Evolutionary conservation across 1,140 invertebrate genomes (phyloP).

Genomic region (Oreohelix idahoensis): DNA sequence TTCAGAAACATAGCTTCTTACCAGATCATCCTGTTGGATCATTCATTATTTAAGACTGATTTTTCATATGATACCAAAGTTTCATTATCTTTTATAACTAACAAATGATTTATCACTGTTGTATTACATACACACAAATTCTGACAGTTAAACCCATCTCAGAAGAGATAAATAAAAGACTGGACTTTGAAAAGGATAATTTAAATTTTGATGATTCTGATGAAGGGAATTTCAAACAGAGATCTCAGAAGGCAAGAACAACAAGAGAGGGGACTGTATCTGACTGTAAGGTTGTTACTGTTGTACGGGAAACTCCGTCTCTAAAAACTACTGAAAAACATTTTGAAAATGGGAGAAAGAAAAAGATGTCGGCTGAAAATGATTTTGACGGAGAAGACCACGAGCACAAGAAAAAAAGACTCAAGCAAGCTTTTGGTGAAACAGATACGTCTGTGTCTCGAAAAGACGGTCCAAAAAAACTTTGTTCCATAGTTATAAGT

Average conservation of each 20-base stretch:
- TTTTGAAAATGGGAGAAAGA: background rate
- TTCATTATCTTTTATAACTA: background rate
- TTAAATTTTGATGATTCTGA: constrained; percentile 34
- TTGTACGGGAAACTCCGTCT: background rate
- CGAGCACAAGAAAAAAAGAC: background rate
- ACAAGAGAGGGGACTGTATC: background rate
- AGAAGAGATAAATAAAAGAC: background rate
- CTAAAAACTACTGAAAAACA: background rate
- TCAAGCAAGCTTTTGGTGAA: background rate
- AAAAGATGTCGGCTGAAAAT: background rate
- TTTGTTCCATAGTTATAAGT: background rate
- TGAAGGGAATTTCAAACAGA: constrained; percentile 13
- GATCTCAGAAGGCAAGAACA: background rate
- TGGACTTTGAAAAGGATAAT: background rate
- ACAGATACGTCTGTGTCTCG: background rate
- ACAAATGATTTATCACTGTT: background rate
- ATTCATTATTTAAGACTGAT: constrained; percentile 54
- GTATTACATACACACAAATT: constrained; percentile 11
- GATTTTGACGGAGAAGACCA: background rate
- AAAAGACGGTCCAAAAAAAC: background rate
- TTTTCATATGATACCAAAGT: constrained; percentile 36
- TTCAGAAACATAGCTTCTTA: too few species aligned
- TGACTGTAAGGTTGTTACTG: too few species aligned
- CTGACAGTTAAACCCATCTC: background rate
- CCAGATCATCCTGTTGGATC: too few species aligned